Conservation (phyloP, 2,797 vertebrate species). For the Enteromius fasciolatus region DNA sequence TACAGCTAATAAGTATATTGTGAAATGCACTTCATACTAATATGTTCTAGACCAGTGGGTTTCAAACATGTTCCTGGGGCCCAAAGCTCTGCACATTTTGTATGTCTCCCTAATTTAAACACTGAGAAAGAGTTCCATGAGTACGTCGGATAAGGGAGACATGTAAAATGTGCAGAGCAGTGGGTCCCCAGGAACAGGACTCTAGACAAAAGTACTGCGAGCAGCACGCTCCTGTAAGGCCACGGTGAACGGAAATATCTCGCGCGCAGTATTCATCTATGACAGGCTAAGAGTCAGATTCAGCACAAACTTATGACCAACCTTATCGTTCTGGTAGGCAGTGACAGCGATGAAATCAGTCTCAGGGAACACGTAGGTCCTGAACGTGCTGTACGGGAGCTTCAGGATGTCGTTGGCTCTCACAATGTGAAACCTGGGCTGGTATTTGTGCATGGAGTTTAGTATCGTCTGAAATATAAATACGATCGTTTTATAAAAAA, state of each 20-base stretch:
- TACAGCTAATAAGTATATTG: not conserved
- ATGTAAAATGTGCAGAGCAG: too few species aligned
- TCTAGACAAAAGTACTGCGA: not conserved
- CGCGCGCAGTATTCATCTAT: not conserved
- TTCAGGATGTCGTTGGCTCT: constrained; percentile 97
- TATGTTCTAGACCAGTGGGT: too few species aligned
- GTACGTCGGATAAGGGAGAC: too few species aligned
- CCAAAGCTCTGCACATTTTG: too few species aligned
- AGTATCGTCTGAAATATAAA: constrained; percentile 87
- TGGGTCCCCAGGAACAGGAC: too few species aligned
- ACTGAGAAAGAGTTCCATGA: too few species aligned
- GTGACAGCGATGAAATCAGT: constrained; percentile 98
- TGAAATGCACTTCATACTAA: not conserved
- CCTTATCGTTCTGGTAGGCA: constrained; percentile 99
- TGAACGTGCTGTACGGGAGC: constrained; percentile 96
- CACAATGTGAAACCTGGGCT: constrained; percentile 96
- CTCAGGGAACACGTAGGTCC: constrained; percentile 97
- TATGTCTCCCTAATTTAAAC: too few species aligned
- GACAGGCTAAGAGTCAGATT: not conserved
- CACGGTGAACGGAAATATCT: not conserved
- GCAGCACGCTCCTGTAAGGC: too few species aligned
- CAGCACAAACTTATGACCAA: constrained; percentile 66
- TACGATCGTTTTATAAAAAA: constrained; percentile 35
- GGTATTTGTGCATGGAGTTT: constrained; percentile 99
- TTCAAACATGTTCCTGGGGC: too few species aligned